Conservation (phyloP, 2,888 invertebrate species). For the Catocala nupta region DNA sequence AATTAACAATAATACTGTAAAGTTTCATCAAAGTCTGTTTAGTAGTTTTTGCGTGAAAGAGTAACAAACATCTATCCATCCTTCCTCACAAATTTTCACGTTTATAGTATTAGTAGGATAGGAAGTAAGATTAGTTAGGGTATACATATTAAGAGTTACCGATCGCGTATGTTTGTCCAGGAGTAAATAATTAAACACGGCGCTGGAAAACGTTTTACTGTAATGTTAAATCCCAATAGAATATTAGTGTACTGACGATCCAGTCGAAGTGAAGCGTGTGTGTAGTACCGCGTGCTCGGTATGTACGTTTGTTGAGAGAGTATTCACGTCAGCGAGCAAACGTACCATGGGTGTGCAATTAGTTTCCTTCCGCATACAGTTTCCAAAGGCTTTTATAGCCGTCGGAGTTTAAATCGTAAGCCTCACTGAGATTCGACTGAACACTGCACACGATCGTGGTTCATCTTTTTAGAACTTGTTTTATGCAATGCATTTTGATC, state of each 20-base stretch:
- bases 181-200: conserved; percentile 21
- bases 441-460: conserved; percentile 44
- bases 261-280: conserved; percentile 32
- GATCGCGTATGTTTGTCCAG: conserved; percentile 35
- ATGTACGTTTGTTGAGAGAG: conserved; percentile 59
- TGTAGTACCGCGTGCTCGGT: conserved; percentile 24
- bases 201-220: conserved; percentile 22
- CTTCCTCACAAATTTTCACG: no score
- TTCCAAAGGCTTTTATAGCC: conserved; percentile 63
- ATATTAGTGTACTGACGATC: conserved; percentile 33
- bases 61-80: no score
- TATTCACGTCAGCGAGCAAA: conserved; percentile 73
- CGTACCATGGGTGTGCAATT: conserved; percentile 75
- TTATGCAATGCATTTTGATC: no score
- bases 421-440: conserved; percentile 52
- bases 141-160: conserved; percentile 30
- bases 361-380: conserved; percentile 70
- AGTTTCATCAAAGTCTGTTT: no score
- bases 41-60: no score
- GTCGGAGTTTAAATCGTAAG: conserved; percentile 60
- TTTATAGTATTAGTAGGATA: no score
- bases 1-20: no score
- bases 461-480: no score
- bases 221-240: conserved; percentile 15
- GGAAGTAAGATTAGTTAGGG: conserved; percentile 22